phyloP scores from a whole-genome alignment of 1,140 invertebrate species.

The Copidosoma floridanum region DNA sequence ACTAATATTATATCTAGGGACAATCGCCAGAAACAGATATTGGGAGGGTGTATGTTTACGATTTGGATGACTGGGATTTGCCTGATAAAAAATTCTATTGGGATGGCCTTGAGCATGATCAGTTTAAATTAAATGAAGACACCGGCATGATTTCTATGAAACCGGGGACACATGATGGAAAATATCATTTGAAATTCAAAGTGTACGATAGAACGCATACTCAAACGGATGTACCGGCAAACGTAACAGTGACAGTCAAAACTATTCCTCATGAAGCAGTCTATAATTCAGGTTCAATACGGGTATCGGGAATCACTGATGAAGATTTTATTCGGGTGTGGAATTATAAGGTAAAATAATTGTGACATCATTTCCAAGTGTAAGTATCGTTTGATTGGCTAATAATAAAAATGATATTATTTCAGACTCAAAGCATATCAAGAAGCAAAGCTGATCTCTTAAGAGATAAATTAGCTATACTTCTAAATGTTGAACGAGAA shows the following conservation, averaged over 20 bases:
- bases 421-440: constrained; percentile 71
- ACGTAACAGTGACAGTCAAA: constrained; percentile 89
- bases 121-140: constrained; percentile 85
- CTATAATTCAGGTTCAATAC: constrained; percentile 89
- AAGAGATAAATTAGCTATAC: constrained; percentile 79
- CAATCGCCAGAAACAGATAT: constrained; percentile 90
- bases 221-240: constrained; percentile 86
- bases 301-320: constrained; percentile 91
- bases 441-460: constrained; percentile 88
- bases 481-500: constrained; percentile 78
- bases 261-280: constrained; percentile 95
- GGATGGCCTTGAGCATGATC: constrained; percentile 77
- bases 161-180: constrained; percentile 83
- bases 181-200: constrained; percentile 83
- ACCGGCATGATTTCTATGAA: constrained; percentile 95
- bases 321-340: constrained; percentile 94
- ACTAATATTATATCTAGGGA: constrained; percentile 61
- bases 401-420: constrained; percentile 8
- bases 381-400: no score
- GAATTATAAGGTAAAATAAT: constrained; percentile 78
- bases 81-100: constrained; percentile 96
- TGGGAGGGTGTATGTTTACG: constrained; percentile 92
- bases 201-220: constrained; percentile 93
- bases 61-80: constrained; percentile 96
- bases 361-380: no score